Conservation (phyloP, 2,888 invertebrate species). For the Callinectes sapidus region DNA sequence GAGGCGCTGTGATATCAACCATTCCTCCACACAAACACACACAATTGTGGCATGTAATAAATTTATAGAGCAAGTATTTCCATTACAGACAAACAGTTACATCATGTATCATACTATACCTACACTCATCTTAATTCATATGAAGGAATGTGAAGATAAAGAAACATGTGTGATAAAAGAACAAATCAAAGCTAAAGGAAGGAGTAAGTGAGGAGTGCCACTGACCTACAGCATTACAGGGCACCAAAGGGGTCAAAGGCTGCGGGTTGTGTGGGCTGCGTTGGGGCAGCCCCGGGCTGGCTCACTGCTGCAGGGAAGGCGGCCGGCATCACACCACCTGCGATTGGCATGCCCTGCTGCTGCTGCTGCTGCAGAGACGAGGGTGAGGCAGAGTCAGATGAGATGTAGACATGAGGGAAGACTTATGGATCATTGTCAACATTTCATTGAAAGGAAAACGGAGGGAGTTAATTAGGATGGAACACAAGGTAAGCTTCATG, state of each 20-base stretch:
- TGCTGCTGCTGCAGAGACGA: conserved; percentile 38
- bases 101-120: no score
- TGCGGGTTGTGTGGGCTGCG: conserved; percentile 56
- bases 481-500: neutral
- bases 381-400: neutral
- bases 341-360: conserved; percentile 61
- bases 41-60: no score
- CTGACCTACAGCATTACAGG: conserved; percentile 68
- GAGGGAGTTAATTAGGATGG: neutral
- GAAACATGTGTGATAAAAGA: neutral
- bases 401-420: neutral
- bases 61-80: no score
- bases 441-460: neutral
- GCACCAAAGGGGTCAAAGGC: conserved; percentile 70
- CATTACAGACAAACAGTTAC: no score
- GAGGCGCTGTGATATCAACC: neutral
- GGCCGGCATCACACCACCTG: conserved; percentile 47
- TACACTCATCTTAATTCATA: no score
- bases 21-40: neutral
- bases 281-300: conserved; percentile 53
- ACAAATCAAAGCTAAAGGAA: neutral
- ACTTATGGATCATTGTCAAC: no score
- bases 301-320: conserved; percentile 51
- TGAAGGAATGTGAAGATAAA: no score
- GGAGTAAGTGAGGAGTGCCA: conserved; percentile 50